Conservation (phyloP, 2,888 invertebrate species). For the Cataglyphis albicans region DNA sequence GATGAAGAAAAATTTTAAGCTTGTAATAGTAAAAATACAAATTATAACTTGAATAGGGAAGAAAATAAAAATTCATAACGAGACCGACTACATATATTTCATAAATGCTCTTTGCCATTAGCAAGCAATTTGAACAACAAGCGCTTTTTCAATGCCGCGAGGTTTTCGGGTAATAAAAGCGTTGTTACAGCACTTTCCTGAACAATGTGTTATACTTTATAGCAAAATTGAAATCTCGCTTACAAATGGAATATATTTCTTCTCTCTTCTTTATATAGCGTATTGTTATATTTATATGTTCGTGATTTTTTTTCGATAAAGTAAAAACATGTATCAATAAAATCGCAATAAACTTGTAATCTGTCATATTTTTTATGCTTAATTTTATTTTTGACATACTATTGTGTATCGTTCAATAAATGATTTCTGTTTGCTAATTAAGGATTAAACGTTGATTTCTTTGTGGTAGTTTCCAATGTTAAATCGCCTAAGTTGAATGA, state of each 20-base stretch:
- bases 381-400: background rate
- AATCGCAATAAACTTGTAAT: slow-evolving; percentile 13
- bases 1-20: background rate
- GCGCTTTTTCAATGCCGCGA: slow-evolving; percentile 12
- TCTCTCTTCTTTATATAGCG: background rate
- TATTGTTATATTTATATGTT: slow-evolving; percentile 15
- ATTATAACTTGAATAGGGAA: background rate
- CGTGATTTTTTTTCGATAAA: slow-evolving; percentile 5
- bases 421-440: slow-evolving; percentile 9
- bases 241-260: slow-evolving; percentile 15
- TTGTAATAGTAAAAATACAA: background rate
- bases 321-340: background rate
- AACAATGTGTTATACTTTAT: slow-evolving; percentile 22
- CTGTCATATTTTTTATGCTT: slow-evolving; percentile 17
- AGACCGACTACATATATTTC: background rate
- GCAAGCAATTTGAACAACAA: slow-evolving; percentile 15
- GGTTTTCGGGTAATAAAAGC: slow-evolving; percentile 11
- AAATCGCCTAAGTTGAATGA: slow-evolving; percentile 24
- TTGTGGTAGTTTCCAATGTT: slow-evolving; percentile 19
- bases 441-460: slow-evolving; percentile 21
- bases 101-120: slow-evolving; percentile 6
- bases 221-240: slow-evolving; percentile 44
- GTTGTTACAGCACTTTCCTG: background rate
- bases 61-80: background rate
- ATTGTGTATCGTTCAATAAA: background rate